These are phyloP conservation scores for Zophobas morio DNA, from an alignment of 1,140 invertebrate genomes.

Conservation along the genomic window DNA sequence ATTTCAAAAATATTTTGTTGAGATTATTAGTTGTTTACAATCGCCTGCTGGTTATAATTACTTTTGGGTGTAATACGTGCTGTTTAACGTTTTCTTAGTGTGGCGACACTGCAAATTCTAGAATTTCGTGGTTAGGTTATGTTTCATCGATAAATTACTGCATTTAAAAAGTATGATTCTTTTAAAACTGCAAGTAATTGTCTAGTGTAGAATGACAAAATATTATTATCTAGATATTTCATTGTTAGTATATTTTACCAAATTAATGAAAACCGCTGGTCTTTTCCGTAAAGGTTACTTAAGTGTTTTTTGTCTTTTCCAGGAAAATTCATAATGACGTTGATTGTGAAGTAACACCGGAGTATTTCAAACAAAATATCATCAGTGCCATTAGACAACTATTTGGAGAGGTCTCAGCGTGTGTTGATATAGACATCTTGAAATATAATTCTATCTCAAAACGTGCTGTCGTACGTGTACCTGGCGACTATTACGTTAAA, in stretches of 20 bases:
- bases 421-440: conserved; percentile 72
- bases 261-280: no score
- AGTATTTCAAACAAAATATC: conserved; percentile 74
- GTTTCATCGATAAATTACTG: neutral
- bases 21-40: no score
- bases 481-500: conserved; percentile 71
- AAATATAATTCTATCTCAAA: conserved; percentile 70
- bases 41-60: no score
- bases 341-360: conserved; percentile 66
- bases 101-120: neutral
- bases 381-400: conserved; percentile 70
- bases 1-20: no score
- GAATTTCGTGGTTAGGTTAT: conserved; percentile 9
- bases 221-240: conserved; percentile 65
- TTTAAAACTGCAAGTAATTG: conserved; percentile 19
- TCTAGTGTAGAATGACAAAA: conserved; percentile 53
- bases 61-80: no score
- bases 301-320: conserved; percentile 58
- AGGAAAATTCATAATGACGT: conserved; percentile 70
- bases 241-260: conserved; percentile 65
- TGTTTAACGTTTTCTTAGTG: no score
- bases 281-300: conserved; percentile 20
- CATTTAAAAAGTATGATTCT: neutral
- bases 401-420: conserved; percentile 74
- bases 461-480: conserved; percentile 73